A percentile compares a stretch with the other conserved stretches of the same genome.
Evolutionary conservation across 2,888 invertebrate genomes (phyloP).

Genomic region (Chirona hameri): DNA sequence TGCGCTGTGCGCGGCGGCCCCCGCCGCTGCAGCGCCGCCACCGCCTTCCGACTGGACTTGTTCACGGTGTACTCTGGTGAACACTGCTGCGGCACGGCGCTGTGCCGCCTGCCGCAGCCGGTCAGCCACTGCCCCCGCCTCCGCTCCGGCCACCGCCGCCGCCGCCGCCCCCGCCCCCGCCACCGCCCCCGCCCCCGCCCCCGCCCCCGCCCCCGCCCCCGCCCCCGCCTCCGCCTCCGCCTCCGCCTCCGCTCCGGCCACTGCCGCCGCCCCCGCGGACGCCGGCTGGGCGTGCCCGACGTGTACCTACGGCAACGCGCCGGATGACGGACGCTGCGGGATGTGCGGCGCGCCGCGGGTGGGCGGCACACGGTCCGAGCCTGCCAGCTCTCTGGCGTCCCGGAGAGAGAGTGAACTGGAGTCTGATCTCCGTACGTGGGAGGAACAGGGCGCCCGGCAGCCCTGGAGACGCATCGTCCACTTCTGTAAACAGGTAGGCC

Average conservation of each 20-base stretch:
- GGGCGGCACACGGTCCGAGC: slow-evolving; percentile 31
- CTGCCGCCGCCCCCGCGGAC: slow-evolving; percentile 25
- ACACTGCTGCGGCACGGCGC: slow-evolving; percentile 40
- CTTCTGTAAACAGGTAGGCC: slow-evolving; percentile 74
- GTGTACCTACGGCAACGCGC: slow-evolving; percentile 46
- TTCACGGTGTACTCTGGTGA: slow-evolving; percentile 66
- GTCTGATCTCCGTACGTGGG: slow-evolving; percentile 74
- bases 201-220: slow-evolving; percentile 30
- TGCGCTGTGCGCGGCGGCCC: slow-evolving; percentile 2
- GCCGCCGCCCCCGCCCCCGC: slow-evolving; percentile 30
- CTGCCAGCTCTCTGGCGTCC: slow-evolving; percentile 40
- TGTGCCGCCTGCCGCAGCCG: slow-evolving; percentile 42
- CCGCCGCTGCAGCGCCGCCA: slow-evolving; percentile 46
- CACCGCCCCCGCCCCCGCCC: slow-evolving; percentile 30
- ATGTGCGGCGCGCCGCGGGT: slow-evolving; percentile 45
- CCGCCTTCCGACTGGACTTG: slow-evolving; percentile 64
- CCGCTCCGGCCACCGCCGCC: slow-evolving; percentile 29
- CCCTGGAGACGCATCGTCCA: slow-evolving; percentile 88
- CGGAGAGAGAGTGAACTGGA: slow-evolving; percentile 73
- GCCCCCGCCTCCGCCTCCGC: slow-evolving; percentile 31
- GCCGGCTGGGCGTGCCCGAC: slow-evolving; percentile 45
- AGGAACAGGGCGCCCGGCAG: slow-evolving; percentile 81
- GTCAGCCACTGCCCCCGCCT: slow-evolving; percentile 1
- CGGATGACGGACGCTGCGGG: slow-evolving; percentile 44
- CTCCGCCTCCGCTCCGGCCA: slow-evolving; percentile 34